These are phyloP conservation scores for Eueremaeus valkanovi DNA, from an alignment of 2,888 invertebrate genomes.

Conservation along the genomic window DNA sequence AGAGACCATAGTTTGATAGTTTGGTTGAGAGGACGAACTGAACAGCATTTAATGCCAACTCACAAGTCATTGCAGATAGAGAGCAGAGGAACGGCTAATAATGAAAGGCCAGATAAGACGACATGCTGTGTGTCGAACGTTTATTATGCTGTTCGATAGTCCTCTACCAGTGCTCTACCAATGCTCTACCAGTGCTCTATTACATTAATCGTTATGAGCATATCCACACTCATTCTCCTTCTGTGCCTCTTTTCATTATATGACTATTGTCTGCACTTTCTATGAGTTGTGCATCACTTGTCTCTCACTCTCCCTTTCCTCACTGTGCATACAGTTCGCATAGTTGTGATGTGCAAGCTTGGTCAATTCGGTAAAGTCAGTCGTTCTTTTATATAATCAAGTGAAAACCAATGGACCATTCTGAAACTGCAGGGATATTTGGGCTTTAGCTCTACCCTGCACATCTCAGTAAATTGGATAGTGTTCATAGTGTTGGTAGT, in stretches of 20 bases:
- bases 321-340: too few species aligned
- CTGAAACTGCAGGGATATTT: too few species aligned
- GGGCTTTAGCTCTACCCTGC: too few species aligned
- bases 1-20: conserved; percentile 10
- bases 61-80: not conserved
- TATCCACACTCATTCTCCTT: not conserved
- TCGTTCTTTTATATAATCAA: too few species aligned
- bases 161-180: not conserved
- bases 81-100: conserved; percentile 1
- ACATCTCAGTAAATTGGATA: too few species aligned
- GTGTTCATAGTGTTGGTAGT: too few species aligned
- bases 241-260: not conserved
- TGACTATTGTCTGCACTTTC: not conserved
- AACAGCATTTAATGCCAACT: conserved; percentile 12
- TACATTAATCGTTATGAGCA: conserved; percentile 11
- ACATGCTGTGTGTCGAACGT: conserved; percentile 14
- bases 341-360: too few species aligned
- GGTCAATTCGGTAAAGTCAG: too few species aligned
- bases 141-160: not conserved
- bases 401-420: too few species aligned
- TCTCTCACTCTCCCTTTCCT: not conserved
- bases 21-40: not conserved
- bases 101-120: not conserved
- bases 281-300: not conserved
- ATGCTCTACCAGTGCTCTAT: not conserved